phyloP scores from a whole-genome alignment of 2,888 invertebrate species.

The Polydrusus tereticollis region DNA sequence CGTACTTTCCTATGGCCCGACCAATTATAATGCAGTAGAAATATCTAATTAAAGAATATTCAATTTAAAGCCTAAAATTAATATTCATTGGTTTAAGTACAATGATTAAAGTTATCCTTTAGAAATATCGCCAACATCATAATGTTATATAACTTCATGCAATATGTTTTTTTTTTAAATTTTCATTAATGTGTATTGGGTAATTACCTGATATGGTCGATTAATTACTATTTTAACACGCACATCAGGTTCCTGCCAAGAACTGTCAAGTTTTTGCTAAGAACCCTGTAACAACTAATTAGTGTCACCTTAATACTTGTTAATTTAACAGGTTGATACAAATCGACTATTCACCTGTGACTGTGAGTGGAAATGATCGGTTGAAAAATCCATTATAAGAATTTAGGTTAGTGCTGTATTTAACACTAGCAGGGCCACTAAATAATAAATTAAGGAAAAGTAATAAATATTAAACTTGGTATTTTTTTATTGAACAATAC shows the following conservation, averaged over 20 bases:
- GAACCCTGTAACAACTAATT: not conserved
- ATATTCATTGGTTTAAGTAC: not conserved
- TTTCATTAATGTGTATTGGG: not conserved
- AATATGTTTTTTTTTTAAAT: not conserved
- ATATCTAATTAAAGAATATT: not conserved
- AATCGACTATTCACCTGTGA: too few relatives aligned
- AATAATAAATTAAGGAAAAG: too few relatives aligned
- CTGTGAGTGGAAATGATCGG: too few relatives aligned
- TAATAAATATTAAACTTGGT: too few relatives aligned
- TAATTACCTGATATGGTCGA: not conserved
- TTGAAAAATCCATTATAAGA: too few relatives aligned
- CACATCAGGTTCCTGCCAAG: not conserved
- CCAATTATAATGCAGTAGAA: too few relatives aligned
- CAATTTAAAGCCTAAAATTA: not conserved
- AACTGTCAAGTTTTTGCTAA: not conserved
- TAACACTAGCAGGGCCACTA: too few relatives aligned
- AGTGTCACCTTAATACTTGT: not conserved
- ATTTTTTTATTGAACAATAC: too few relatives aligned
- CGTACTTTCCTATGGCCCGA: too few relatives aligned
- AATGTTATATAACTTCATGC: not conserved
- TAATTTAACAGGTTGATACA: not conserved
- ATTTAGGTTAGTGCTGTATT: too few relatives aligned
- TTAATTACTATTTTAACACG: not conserved
- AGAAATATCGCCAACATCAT: not conserved
- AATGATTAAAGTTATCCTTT: not conserved